A percentile compares a stretch with the other conserved stretches of the same genome.
Evolutionary conservation across 2,888 invertebrate genomes (phyloP).

Genomic region (Cephus pulcher): DNA sequence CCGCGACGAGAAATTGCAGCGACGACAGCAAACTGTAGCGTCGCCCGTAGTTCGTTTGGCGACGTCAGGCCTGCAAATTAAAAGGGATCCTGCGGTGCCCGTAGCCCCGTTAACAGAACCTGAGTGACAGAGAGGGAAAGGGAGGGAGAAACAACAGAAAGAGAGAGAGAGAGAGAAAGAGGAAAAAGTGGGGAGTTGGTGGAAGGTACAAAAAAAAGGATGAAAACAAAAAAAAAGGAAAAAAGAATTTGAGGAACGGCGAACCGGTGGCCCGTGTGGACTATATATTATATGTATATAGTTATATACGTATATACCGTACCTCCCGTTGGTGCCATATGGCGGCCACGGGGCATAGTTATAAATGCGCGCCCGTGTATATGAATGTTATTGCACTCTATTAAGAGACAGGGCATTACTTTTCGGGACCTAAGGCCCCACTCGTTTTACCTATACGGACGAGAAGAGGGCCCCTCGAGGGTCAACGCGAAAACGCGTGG

Average conservation of each 20-base stretch:
- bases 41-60: no score
- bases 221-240: no score
- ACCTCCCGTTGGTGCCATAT: slow-evolving; percentile 3
- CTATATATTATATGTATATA: no score
- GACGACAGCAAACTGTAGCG: no score
- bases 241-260: not conserved
- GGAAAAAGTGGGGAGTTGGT: not conserved
- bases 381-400: slow-evolving; percentile 26
- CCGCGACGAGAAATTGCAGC: no score
- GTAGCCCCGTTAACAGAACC: no score
- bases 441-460: slow-evolving; percentile 24
- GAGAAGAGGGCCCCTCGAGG: not conserved
- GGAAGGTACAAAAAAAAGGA: no score
- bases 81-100: no score
- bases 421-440: slow-evolving; percentile 36
- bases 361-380: slow-evolving; percentile 15
- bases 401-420: slow-evolving; percentile 43
- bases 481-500: slow-evolving; percentile 14
- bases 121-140: no score
- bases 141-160: not conserved
- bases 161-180: not conserved
- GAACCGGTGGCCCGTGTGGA: slow-evolving; percentile 1
- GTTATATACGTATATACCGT: not conserved
- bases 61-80: no score
- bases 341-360: not conserved